Evolutionary conservation across 2,888 invertebrate species (phyloP).

Genomic region (Rhopalosiphum nymphaeae): DNA sequence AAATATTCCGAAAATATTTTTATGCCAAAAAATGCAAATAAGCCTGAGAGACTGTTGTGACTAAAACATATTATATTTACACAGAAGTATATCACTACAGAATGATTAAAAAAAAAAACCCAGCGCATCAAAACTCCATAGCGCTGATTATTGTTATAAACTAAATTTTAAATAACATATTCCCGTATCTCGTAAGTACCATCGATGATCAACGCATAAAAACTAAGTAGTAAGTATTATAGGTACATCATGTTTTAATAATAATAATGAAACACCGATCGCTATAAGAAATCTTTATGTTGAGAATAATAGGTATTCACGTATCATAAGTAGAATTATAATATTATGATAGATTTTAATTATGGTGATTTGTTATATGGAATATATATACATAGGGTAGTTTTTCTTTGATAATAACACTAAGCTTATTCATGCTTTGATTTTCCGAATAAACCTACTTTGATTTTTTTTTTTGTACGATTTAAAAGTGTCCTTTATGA

Average conservation of each 20-base stretch:
- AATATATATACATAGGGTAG: not conserved
- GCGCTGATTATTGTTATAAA: not conserved
- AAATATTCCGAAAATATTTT: not conserved
- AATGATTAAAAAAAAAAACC: not conserved
- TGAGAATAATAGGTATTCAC: not conserved
- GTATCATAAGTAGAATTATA: not conserved
- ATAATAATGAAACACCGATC: not conserved
- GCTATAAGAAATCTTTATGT: not conserved
- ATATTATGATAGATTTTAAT: not conserved
- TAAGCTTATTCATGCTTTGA: not conserved
- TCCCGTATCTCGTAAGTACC: not conserved
- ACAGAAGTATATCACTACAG: not conserved
- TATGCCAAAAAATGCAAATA: not conserved
- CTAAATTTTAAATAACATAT: not conserved
- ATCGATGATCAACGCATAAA: not conserved
- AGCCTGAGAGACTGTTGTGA: not conserved
- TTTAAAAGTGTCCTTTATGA: not conserved
- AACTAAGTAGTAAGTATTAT: not conserved
- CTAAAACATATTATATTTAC: not conserved
- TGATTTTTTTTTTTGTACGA: not conserved
- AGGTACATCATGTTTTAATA: not conserved
- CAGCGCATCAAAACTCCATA: not conserved
- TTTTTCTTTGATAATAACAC: not conserved
- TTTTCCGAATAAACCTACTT: not conserved
- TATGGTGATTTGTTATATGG: not conserved